Evolutionary conservation across 2,888 invertebrate species (phyloP).

Genomic region (Lumbricus terrestris): DNA sequence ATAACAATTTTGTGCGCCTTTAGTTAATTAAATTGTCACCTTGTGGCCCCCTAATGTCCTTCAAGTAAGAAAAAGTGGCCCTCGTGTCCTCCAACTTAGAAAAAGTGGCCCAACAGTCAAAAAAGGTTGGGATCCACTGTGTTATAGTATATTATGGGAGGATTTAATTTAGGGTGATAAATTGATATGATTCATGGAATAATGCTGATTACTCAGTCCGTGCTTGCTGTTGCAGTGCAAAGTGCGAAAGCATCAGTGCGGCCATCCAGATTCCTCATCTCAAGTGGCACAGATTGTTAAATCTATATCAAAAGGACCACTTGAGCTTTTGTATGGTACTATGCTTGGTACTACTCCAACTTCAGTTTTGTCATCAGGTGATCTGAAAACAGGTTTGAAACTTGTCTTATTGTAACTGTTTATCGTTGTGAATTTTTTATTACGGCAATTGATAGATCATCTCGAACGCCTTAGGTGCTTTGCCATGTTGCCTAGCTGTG

Average conservation of each 20-base stretch:
- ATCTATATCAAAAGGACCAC: not conserved
- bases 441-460: too few species aligned
- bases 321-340: not conserved
- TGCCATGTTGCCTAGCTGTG: too few species aligned
- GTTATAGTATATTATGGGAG: not conserved
- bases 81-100: too few species aligned
- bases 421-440: not conserved
- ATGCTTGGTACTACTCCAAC: not conserved
- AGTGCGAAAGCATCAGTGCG: not conserved
- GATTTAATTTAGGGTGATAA: not conserved
- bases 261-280: not conserved
- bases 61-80: too few species aligned
- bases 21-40: too few species aligned
- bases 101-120: too few species aligned
- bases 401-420: too few species aligned
- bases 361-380: not conserved
- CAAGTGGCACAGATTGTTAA: not conserved
- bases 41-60: too few species aligned
- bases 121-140: too few species aligned
- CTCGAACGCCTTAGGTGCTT: too few species aligned
- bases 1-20: too few species aligned
- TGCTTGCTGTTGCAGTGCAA: not conserved
- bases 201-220: not conserved
- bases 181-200: not conserved
- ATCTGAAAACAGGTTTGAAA: not conserved